Evolutionary conservation across 2,113 vertebrate species (phyloP).

Genomic region (Tyto alba): DNA sequence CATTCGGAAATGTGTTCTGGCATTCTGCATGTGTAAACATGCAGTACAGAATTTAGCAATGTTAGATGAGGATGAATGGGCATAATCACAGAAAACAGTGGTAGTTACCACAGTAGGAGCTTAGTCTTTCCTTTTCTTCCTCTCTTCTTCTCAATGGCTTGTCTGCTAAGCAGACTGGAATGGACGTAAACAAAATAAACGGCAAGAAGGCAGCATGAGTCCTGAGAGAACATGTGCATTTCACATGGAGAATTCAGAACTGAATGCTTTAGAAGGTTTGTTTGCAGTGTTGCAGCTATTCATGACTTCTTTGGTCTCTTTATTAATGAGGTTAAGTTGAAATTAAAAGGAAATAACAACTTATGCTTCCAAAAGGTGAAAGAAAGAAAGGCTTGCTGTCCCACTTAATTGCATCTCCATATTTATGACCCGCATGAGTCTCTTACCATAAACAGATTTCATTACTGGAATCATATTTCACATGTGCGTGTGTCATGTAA

Average conservation of each 20-base stretch:
- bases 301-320: background rate
- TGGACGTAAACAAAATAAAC: background rate
- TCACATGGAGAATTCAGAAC: background rate
- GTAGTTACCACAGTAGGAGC: background rate
- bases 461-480: background rate
- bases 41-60: background rate
- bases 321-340: background rate
- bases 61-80: background rate
- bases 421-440: background rate
- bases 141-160: background rate
- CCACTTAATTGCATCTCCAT: background rate
- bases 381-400: background rate
- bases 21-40: background rate
- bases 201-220: background rate
- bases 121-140: background rate
- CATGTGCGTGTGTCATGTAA: background rate
- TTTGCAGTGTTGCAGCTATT: background rate
- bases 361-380: background rate
- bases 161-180: background rate
- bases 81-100: background rate
- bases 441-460: background rate
- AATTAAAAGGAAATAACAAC: slow-evolving; percentile 2
- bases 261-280: background rate
- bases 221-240: background rate
- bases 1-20: slow-evolving; percentile 9